These are phyloP conservation scores for Homarus gammarus DNA, from an alignment of 2,888 invertebrate genomes.

Conservation along the genomic window DNA sequence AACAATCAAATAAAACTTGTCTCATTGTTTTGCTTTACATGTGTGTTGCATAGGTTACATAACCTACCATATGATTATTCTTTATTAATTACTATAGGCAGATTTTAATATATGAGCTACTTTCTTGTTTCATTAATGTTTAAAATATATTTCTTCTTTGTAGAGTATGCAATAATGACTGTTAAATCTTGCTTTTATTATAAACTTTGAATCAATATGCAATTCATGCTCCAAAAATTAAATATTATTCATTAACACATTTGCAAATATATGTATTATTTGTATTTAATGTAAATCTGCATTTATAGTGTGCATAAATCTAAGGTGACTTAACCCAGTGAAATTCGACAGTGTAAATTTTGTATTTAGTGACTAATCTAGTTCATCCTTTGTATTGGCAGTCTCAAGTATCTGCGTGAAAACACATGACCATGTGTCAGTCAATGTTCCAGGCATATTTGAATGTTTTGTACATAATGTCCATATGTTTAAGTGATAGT, in stretches of 20 bases:
- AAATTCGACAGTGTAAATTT: constrained; percentile 52
- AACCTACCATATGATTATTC: constrained; percentile 49
- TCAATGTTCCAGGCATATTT: constrained; percentile 60
- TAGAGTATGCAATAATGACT: constrained; percentile 70
- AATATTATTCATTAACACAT: constrained; percentile 68
- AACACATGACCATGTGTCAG: constrained; percentile 44
- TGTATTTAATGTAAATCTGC: constrained; percentile 66
- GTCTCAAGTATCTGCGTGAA: constrained; percentile 32
- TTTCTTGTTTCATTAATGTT: constrained; percentile 55
- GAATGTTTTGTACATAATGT: constrained; percentile 71
- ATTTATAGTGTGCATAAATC: constrained; percentile 57
- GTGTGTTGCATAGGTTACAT: constrained; percentile 63
- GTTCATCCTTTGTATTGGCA: constrained; percentile 65
- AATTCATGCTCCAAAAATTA: constrained; percentile 54
- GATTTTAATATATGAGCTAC: constrained; percentile 51
- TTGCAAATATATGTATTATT: constrained; percentile 72
- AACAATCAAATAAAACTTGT: constrained; percentile 63
- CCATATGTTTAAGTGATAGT: constrained; percentile 71
- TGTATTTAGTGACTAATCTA: constrained; percentile 64
- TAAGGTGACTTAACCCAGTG: constrained; percentile 50
- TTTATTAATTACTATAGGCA: constrained; percentile 51
- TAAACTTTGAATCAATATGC: constrained; percentile 64
- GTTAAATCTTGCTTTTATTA: constrained; percentile 63
- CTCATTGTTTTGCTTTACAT: constrained; percentile 70
- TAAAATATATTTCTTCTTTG: constrained; percentile 55